Conservation (phyloP, 1,140 invertebrate species). For the Parapsyche elsis region DNA sequence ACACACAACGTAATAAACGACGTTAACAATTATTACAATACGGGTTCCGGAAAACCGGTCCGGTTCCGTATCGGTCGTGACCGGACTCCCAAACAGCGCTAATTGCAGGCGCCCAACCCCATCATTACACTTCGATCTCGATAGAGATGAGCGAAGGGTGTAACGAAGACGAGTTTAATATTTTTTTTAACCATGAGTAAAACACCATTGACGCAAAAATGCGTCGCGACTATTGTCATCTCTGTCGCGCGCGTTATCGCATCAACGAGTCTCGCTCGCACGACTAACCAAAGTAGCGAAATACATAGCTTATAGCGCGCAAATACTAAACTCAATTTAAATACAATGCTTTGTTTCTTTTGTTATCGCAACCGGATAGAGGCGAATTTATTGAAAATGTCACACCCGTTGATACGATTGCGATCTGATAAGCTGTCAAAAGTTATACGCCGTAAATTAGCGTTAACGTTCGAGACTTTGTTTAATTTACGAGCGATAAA, state of each 20-base stretch:
- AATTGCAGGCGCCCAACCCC: not conserved
- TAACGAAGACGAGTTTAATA: too few species aligned
- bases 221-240: too few species aligned
- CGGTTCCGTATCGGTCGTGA: conserved; percentile 3
- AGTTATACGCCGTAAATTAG: conserved; percentile 11
- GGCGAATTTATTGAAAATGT: not conserved
- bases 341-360: too few species aligned
- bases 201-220: too few species aligned
- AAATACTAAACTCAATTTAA: too few species aligned
- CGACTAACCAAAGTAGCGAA: too few species aligned
- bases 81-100: not conserved
- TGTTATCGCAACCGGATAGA: too few species aligned
- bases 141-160: not conserved
- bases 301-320: too few species aligned
- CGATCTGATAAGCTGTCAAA: not conserved
- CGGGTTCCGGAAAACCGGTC: not conserved
- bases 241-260: too few species aligned
- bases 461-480: conserved; percentile 11
- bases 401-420: not conserved
- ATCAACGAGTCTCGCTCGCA: too few species aligned
- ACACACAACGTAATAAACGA: conserved; percentile 19
- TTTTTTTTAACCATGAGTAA: too few species aligned
- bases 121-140: not conserved
- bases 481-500: conserved; percentile 11
- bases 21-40: not conserved